Evolutionary conservation across 2,888 invertebrate genomes (phyloP), one percentile per base, ranked within the genome.

Genomic region (Sclerodermus sp.): DNA sequence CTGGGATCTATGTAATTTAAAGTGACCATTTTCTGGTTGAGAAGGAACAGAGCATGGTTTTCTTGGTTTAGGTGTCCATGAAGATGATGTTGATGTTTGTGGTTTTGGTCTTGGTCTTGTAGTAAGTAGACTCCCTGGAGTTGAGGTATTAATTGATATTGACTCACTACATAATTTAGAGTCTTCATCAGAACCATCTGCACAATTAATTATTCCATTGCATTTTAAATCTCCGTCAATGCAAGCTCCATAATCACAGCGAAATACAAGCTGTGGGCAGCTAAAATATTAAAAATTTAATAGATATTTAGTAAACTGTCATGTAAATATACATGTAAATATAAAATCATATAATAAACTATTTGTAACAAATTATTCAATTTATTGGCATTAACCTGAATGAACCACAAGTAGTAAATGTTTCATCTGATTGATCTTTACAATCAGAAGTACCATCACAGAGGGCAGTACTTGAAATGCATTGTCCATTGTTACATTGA

Each of bases 171-270:
- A 76, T 8, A 64, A 17, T 10, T 13, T 17, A 10, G 54, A 52
- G 58, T 67, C 63, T 49, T 80, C 80, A 52, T 80, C 80, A 0
- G 79, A 79, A n/a, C 71, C 71, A 60, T 80, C 80, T 0, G 58
- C 73, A 47, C 80, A 80, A 52, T 80, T 64, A 9, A 14, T 15
- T n/a, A 56, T 49, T 0, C 73, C 72, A 51, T 80, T 68, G 55
- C 80, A 80, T 38, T 60, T 68, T 17, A 67, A 55, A 41, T 70
- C 62, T 1, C 62, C 58, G 42, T 78, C 74, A 23, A 80, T 76
- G 52, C 79, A 80, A 5, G 74, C 80, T 10, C 80, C 79, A 50
- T 80, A 80, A 1, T 58, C 40, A 51, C 80, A 80, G 15, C 71
- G 74, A 49, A 79, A 80, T 9, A 65, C 59, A 13, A 58, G 62